phyloP scores from a whole-genome alignment of 2,888 invertebrate species.

The Nemapogon koenigi region DNA sequence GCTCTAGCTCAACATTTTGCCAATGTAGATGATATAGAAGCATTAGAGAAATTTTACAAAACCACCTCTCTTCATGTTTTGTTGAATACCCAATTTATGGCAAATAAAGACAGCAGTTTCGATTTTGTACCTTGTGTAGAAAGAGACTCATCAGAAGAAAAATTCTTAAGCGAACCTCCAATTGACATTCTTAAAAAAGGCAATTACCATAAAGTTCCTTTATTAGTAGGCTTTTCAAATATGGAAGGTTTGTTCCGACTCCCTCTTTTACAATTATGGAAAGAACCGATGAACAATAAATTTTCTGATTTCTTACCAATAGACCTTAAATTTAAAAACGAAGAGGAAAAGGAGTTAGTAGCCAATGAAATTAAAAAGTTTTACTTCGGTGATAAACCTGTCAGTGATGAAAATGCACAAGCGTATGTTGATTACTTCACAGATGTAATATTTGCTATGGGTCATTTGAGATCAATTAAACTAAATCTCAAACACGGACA shows the following conservation, averaged over 20 bases:
- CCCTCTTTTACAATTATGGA: conserved; percentile 3
- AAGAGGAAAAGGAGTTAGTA: conserved; percentile 5
- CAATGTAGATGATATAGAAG: background rate
- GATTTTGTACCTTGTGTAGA: conserved; percentile 7
- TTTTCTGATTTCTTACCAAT: conserved; percentile 9
- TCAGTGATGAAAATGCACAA: conserved; percentile 3
- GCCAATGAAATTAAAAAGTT: conserved; percentile 6
- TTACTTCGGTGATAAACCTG: conserved; percentile 8
- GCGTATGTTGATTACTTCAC: conserved; percentile 15
- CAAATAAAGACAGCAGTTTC: background rate
- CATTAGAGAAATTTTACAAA: conserved; percentile 8
- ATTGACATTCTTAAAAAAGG: conserved; percentile 8
- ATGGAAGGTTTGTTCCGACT: conserved; percentile 10
- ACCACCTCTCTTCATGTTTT: background rate
- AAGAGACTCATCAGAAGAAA: background rate
- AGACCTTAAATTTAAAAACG: conserved; percentile 8
- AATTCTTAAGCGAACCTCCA: conserved; percentile 5
- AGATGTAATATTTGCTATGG: conserved; percentile 24
- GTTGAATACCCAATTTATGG: background rate
- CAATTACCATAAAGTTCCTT: conserved; percentile 5
- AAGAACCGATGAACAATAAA: conserved; percentile 6
- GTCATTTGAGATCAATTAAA: background rate
- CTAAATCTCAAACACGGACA: conserved; percentile 5
- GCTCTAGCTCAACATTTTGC: background rate
- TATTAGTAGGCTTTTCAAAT: conserved; percentile 9